Percentiles rank a stretch among this genome's conserved stretches.
phyloP scores from a whole-genome alignment of 2,113 vertebrate genomes.

The Menidia beryllina region DNA sequence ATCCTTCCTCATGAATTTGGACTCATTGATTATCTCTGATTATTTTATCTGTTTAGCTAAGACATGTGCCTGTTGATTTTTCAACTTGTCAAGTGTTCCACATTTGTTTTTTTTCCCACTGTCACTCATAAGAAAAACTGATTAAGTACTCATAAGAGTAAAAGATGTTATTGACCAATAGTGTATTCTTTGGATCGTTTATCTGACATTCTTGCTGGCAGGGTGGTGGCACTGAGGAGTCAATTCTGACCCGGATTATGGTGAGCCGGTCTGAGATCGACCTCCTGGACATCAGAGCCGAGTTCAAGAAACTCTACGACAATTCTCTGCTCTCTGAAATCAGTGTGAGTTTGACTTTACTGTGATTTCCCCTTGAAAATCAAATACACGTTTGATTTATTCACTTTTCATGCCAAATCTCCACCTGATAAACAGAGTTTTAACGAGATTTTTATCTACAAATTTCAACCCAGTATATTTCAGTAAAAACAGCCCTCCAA shows the following conservation, averaged over 20 bases:
- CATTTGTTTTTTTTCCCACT: no score
- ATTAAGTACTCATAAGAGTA: no score
- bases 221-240: conserved; percentile 85
- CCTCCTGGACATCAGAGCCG: conserved; percentile 85
- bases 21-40: no score
- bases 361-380: no score
- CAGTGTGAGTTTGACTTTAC: conserved; percentile 72
- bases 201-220: conserved; percentile 21
- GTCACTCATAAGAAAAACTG: no score
- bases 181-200: not conserved
- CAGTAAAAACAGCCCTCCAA: not conserved
- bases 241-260: conserved; percentile 82
- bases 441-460: no score
- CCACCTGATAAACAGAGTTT: no score
- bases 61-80: no score
- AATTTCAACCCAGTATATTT: not conserved
- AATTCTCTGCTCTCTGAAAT: conserved; percentile 81
- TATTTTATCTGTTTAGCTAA: no score
- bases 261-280: conserved; percentile 87
- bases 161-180: no score
- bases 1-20: no score
- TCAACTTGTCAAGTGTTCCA: no score
- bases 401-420: not conserved
- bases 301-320: conserved; percentile 82
- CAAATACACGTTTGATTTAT: not conserved